Evolutionary conservation across 2,113 vertebrate genomes (phyloP), one percentile per base, ranked within the genome.

Genomic region (Heloderma charlesbogerti): DNA sequence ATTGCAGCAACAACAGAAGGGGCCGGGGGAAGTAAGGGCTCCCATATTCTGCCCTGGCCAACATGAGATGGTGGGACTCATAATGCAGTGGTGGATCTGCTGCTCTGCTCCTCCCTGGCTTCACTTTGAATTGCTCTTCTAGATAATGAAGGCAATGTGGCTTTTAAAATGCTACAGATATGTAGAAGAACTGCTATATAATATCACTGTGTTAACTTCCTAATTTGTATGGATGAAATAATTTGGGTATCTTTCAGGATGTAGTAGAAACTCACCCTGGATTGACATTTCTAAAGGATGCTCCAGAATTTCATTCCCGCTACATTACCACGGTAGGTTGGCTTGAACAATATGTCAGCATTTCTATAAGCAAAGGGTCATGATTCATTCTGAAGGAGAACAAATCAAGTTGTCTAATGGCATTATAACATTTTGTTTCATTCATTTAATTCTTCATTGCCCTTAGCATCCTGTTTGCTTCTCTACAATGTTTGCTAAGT

Each of bases 271-370:
- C 99, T 0, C 99, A 99, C 91, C 98, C 99, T 90, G 99, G 99
- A 7, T 97, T 99, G 95, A 99, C 99, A 4, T 99, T 99, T 98
- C 96, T 99, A 92, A 99, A 99, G 97, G 99, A 99, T 85, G 99
- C 99, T 82, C 99, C 99, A 0, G 99, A 99, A 97, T 99, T 99
- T 96, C 99, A 99, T 97, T 99, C 99, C 90, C 99, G 99, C 71
- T 99, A 99, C 78, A 99, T 99, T 91, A 99, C 99, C 1, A 99
- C 99, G 96, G 99, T 99, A 98, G 78, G 97, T 91, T 88, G 81
- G 34, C 51, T 77, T 71, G 48, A 85, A 51, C 34, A 78, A 51
- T 79, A 31, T 77, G 40, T n/a, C 25, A 89, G 34, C 63, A 82
- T 69, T 89, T 54, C n/a, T 79, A 12, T 77, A 66, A 60, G 80